These are phyloP conservation scores for Limnothrissa miodon DNA, from an alignment of 2,113 vertebrate genomes.

Conservation along the genomic window DNA sequence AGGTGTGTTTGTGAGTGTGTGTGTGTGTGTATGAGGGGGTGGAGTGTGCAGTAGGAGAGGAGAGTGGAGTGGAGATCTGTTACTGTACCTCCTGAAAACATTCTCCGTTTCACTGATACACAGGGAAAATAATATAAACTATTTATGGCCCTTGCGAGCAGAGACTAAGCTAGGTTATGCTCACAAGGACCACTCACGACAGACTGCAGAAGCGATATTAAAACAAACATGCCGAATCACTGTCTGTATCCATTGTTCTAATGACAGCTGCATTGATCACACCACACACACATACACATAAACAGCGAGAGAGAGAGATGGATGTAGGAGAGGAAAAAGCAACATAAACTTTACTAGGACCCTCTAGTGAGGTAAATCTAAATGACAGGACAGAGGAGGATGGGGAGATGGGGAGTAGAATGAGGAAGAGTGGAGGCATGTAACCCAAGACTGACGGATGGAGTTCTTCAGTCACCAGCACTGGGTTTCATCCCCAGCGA, in stretches of 20 bases:
- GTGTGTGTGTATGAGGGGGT: background rate
- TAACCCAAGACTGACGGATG: slow-evolving; percentile 36
- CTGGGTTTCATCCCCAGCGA: slow-evolving; percentile 20
- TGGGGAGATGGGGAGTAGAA: background rate
- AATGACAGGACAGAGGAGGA: slow-evolving; percentile 28
- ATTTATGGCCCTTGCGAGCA: background rate
- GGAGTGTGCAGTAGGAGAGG: slow-evolving; percentile 15
- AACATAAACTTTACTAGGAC: slow-evolving; percentile 33
- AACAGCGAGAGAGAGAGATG: background rate
- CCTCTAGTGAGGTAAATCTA: slow-evolving; percentile 41
- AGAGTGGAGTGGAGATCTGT: slow-evolving; percentile 46
- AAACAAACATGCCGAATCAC: background rate
- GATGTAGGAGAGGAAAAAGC: background rate
- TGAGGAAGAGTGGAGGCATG: background rate
- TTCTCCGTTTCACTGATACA: slow-evolving; percentile 27
- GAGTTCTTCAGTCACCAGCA: slow-evolving; percentile 31
- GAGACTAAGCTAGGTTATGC: background rate
- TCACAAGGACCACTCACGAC: background rate
- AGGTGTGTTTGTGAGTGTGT: background rate
- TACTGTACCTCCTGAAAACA: slow-evolving; percentile 31
- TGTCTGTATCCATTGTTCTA: slow-evolving; percentile 13
- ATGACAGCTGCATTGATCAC: background rate
- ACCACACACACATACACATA: background rate
- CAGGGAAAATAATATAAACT: slow-evolving; percentile 2
- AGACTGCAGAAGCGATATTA: background rate